Evolutionary conservation across 2,888 invertebrate species (phyloP), one percentile per base, ranked within the genome.

Genomic region (Dolichomitus sp.): DNA sequence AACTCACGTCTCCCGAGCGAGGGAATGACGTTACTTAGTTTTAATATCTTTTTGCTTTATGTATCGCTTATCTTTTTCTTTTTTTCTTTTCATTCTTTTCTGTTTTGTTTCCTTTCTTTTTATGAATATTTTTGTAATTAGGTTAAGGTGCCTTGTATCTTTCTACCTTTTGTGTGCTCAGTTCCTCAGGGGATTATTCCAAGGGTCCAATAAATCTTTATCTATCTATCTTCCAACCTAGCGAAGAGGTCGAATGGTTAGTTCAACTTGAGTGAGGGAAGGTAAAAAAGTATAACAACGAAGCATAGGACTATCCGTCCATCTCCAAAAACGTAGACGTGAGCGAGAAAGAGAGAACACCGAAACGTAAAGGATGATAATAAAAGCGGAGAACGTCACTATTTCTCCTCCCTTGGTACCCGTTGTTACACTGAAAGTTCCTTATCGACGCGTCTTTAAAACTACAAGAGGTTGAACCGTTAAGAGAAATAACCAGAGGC

Each of bases 391-490:
- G 48, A 48, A 37, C 37, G 50, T 42, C 27, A 33, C 50, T 17
- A 42, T 42, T 42, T n/a, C 40, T 17, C 12, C 14, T 37, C 37
- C 17, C 27, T 50, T 33, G 54, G n/a, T 40, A 9, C 12, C 17
- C 54, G 52, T 69, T 54, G 40, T 45, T 48, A 19, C 30, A 37
- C 40, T 48, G 30, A 68, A 81, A 81, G 57, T 77, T 77, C 45
- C 76, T 81, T 76, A 81, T 66, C 76, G 61, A 77, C 50, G 57
- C 33, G 37, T 68, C 59, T 37, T 68, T 68, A 68, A 66, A 68
- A 72, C 65, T 70, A 70, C 50, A 11, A 14, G 23, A 50, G 37
- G 33, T 66, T 54, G 33, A 59, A 61, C 69, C 33, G 52, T 30
- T 52, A 17, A 17, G 50, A 42, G 37, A 59, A 70, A 59, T 63